These are phyloP conservation scores for Microcebus lehilahytsara DNA, from an alignment of 2,113 vertebrate genomes.

Conservation along the genomic window DNA sequence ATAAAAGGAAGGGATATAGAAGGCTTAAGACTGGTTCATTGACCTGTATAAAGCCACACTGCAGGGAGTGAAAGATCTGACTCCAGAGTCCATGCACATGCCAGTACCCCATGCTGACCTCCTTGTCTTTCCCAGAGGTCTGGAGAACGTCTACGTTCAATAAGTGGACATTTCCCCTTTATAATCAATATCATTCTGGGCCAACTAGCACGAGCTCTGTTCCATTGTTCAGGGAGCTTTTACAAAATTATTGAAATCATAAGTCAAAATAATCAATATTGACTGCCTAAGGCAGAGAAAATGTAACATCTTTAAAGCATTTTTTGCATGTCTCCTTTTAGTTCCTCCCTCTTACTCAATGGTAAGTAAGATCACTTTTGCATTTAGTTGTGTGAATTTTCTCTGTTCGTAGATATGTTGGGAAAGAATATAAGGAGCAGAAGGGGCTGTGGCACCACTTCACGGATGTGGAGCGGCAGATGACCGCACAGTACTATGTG, in stretches of 20 bases:
- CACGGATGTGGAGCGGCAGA: slow-evolving; percentile 93
- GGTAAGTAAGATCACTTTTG: background rate
- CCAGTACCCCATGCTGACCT: background rate
- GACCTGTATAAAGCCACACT: background rate
- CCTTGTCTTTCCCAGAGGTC: background rate
- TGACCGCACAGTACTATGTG: slow-evolving; percentile 96
- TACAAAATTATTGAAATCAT: background rate
- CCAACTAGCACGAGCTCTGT: background rate
- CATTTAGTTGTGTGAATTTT: background rate
- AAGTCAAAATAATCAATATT: background rate
- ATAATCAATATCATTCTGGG: background rate
- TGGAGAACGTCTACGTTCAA: background rate
- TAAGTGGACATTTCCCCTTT: background rate
- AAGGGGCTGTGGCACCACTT: slow-evolving; percentile 90
- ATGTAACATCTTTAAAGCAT: background rate
- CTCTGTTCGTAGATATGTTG: slow-evolving; percentile 88
- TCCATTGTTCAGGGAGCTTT: background rate
- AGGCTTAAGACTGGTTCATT: background rate
- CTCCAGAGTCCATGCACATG: background rate
- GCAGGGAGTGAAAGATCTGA: background rate
- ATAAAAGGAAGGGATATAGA: background rate
- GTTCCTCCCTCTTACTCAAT: background rate
- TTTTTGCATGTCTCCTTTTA: background rate
- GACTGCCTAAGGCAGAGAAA: background rate
- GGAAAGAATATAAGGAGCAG: slow-evolving; percentile 91